Evolutionary conservation across 2,113 vertebrate genomes (phyloP).

Genomic region (Nettapus auritus): DNA sequence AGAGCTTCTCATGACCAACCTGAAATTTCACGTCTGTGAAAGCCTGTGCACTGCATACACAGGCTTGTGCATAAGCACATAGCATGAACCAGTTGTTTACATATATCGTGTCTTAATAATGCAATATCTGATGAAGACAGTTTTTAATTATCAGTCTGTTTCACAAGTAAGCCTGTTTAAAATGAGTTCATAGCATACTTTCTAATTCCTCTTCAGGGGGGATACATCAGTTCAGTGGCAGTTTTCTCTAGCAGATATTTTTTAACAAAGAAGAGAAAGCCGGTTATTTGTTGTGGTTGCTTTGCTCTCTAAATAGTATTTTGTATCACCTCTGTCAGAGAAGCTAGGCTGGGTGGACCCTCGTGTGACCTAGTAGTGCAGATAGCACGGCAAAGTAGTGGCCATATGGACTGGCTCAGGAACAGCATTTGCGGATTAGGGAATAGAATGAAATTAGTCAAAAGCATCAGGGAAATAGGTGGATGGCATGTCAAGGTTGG

Average conservation of each 20-base stretch:
- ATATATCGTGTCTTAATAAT: not conserved
- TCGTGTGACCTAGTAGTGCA: not conserved
- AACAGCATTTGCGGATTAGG: slow-evolving; percentile 21
- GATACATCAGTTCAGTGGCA: not conserved
- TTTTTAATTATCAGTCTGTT: not conserved
- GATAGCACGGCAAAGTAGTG: not conserved
- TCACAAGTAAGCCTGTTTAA: not conserved
- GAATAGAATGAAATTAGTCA: slow-evolving; percentile 29
- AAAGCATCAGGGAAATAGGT: slow-evolving; percentile 27
- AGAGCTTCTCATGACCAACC: not conserved
- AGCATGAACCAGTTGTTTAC: not conserved
- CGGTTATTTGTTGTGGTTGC: not conserved
- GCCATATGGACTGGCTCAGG: slow-evolving; percentile 38
- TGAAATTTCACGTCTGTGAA: not conserved
- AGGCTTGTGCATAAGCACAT: too few relatives aligned
- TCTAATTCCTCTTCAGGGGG: not conserved
- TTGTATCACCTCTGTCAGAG: not conserved
- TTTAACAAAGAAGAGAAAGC: not conserved
- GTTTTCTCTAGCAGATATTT: slow-evolving; percentile 22
- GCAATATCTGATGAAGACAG: not conserved
- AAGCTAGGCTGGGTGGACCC: not conserved
- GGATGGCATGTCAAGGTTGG: slow-evolving; percentile 30
- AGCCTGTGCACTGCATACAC: not conserved
- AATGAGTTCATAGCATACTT: not conserved
- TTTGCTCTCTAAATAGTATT: not conserved